Conservation (phyloP, 2,797 vertebrate species). For the Pampus argenteus region DNA sequence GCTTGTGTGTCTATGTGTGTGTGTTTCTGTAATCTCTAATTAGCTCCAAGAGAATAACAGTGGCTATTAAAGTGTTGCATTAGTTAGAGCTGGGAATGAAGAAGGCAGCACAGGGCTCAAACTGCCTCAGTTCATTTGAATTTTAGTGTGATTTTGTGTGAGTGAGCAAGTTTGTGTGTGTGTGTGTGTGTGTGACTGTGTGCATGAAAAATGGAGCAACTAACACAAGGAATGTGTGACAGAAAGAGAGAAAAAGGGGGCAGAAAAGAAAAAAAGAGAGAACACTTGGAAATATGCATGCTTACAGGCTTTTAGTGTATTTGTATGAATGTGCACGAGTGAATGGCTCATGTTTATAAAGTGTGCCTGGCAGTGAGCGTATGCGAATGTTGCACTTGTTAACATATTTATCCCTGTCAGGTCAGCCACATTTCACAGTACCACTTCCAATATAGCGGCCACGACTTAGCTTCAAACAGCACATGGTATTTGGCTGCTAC, state of each 20-base stretch:
- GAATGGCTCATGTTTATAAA: conserved; percentile 59
- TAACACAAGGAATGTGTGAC: background rate
- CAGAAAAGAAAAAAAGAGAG: conserved; percentile 14
- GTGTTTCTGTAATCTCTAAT: conserved; percentile 66
- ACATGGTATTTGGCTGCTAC: conserved; percentile 66
- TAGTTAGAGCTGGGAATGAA: conserved; percentile 51
- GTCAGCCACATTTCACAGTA: conserved; percentile 57
- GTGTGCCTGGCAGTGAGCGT: conserved; percentile 36
- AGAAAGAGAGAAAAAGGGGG: background rate
- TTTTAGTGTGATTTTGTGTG: conserved; percentile 30
- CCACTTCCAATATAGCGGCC: conserved; percentile 51
- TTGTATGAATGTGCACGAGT: conserved; percentile 43
- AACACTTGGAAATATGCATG: conserved; percentile 30
- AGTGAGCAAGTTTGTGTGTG: background rate
- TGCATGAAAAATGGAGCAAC: conserved; percentile 11
- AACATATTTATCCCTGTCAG: conserved; percentile 53
- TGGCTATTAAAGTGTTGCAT: conserved; percentile 60
- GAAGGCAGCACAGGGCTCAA: conserved; percentile 28
- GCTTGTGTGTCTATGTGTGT: conserved; percentile 26
- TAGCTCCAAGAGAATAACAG: conserved; percentile 71
- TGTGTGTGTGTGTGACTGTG: conserved; percentile 4
- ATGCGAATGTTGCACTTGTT: conserved; percentile 45
- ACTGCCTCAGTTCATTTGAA: conserved; percentile 46
- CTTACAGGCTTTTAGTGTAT: conserved; percentile 31
- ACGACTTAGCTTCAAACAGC: conserved; percentile 53